These are phyloP conservation scores for Seira sanloemensis DNA, from an alignment of 2,888 invertebrate genomes.

Conservation along the genomic window DNA sequence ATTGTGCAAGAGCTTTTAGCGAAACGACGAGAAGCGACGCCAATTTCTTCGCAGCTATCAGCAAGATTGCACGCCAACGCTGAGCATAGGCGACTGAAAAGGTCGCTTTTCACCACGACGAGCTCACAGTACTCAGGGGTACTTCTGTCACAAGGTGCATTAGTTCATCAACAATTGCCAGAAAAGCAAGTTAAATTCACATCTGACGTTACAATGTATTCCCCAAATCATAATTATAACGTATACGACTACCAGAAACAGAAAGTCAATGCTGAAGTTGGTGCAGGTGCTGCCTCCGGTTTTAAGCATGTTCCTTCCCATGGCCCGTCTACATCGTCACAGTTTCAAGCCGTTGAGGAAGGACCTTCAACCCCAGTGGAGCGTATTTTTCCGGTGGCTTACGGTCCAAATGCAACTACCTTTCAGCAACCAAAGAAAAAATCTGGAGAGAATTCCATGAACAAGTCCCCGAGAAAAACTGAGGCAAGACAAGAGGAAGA, in stretches of 20 bases:
- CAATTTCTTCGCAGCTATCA: neutral
- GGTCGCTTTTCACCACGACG: neutral
- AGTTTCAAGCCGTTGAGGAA: neutral
- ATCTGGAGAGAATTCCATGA: neutral
- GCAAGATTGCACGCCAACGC: neutral
- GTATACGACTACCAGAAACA: neutral
- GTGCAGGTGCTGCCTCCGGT: neutral
- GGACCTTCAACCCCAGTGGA: conserved; percentile 19
- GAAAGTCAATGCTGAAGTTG: neutral
- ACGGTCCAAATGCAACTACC: neutral
- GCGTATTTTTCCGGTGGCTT: conserved; percentile 30
- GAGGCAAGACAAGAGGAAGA: neutral
- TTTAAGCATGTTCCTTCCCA: neutral
- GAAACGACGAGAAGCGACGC: neutral
- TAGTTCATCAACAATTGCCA: conserved; percentile 40
- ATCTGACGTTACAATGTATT: neutral
- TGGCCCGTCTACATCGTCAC: neutral
- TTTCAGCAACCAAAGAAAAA: neutral
- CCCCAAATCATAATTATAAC: neutral
- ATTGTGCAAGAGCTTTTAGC: conserved; percentile 42
- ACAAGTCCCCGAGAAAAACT: neutral
- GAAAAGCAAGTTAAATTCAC: conserved; percentile 39
- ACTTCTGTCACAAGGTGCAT: neutral
- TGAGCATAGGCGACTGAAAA: neutral
- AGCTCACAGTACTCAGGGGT: neutral